Base-by-base conservation (phyloP, 2,888 invertebrate genomes). In the Hypsopygia costalis region DNA sequence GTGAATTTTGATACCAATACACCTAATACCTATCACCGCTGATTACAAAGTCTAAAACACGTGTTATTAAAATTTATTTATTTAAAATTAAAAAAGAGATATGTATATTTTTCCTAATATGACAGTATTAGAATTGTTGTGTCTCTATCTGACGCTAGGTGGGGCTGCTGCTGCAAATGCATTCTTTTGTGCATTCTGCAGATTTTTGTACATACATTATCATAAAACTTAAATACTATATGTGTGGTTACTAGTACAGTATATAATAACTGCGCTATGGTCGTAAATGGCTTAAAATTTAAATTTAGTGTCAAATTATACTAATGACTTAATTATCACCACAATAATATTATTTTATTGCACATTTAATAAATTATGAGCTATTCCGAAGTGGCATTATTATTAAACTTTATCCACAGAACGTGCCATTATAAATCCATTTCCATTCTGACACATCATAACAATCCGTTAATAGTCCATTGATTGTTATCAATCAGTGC, bases 401-500 rank as follows among this genome's bases (percentile, higher is more conserved):
- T 22, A 25, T 22, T 27, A 21, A 27, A 35, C 25, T 35, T 20
- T n/a, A 36, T 36, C 20, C 9, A 20, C 20, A 10, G 10, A 36
- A 8, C 25, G 28, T 29, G 9, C 7, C 29, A 29, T 29, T 11
- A 70, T 71, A 64, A 62, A 63, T 58, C 52, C 55, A 66, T 65
- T 49, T 64, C 61, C 51, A 55, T 51, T 58, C 44, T 45, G 52
- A 52, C 57, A 71, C 75, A 78, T 65, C 65, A 66, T 75, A 78
- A 72, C 74, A 79, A 72, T 73, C 68, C 56, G 58, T 37, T 37
- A 36, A 30, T 37, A 37, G 36, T 37, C 30, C 30, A 37, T 16
- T 36, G 36, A 36, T 36, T 36, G 22, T 29, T 41, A 41, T 42
- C 46, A 43, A 50, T 47, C 45, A 50, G 10, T 27, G 11, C 21